Evolutionary conservation across 2,797 vertebrate species (phyloP), one percentile per base, ranked within the genome.

Genomic region (Microctenopoma steveboyesi): DNA sequence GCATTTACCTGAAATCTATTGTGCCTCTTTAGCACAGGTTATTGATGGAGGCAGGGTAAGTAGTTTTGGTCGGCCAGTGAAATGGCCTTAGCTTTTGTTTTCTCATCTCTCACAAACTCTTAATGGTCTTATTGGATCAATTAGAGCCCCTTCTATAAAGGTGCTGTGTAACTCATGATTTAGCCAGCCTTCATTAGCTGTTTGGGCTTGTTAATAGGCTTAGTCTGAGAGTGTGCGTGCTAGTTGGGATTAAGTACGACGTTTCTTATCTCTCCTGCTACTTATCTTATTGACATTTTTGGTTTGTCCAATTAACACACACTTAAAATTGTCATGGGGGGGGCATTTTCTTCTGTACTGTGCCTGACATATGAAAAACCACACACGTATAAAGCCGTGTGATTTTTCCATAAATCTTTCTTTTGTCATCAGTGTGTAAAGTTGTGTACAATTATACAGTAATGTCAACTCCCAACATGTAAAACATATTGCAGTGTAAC

Each of bases 71-170:
- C 39, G 74, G 67, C 42, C 4, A 55, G 61, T 58, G 60, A 60
- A 75, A 85, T 51, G 69, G 72, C 52, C 69, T 74, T 64, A 64
- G 80, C 80, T 77, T 84, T 90, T 86, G 81, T 90, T 91, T 92
- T 89, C 77, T 79, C 76, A 72, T 90, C 76, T 81, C 66, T 51
- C 78, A 81, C 76, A 72, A 78, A 85, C 79, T 77, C 79, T 82
- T 87, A 90, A 88, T 88, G 79, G 81, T 57, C 81, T 86, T 83
- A 89, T 90, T 82, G 90, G 87, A 91, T 92, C 86, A 89, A 88
- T 91, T 92, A 88, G 64, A 72, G 70, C 49, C 49, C 43, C 49
- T 69, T 84, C 54, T 73, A 79, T 81, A 84, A 88, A 89, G 81
- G 86, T 85, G 80, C 75, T 84, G 73, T 42, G 74, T 89, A 88